Percentiles rank a stretch among this genome's conserved stretches.
phyloP scores from a whole-genome alignment of 1,140 invertebrate genomes.

The Euglossa dilemma region DNA sequence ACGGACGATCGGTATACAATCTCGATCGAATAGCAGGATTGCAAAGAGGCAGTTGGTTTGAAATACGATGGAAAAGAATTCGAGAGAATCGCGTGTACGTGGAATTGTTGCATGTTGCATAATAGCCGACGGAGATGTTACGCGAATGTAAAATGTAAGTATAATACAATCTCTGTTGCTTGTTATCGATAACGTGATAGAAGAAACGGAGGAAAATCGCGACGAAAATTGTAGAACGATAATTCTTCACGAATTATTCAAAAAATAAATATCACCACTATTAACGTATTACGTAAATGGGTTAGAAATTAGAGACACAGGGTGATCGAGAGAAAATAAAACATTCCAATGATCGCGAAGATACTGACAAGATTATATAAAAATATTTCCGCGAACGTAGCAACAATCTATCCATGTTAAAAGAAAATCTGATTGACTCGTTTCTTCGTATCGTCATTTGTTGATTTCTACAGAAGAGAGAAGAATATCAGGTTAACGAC shows the following conservation, averaged over 20 bases:
- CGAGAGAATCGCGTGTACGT: neutral
- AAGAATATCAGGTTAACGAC: neutral
- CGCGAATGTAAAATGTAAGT: neutral
- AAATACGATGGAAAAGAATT: neutral
- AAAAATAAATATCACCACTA: no score
- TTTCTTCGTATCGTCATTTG: no score
- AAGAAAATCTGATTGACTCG: no score
- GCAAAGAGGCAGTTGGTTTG: neutral
- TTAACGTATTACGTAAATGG: no score
- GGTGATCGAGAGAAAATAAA: no score
- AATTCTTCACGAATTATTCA: neutral
- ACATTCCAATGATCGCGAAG: no score
- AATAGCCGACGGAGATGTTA: neutral
- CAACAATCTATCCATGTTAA: no score
- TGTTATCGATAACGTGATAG: neutral
- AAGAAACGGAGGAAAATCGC: neutral
- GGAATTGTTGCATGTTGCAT: neutral
- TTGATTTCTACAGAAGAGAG: neutral
- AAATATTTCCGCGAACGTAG: no score
- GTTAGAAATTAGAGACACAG: no score
- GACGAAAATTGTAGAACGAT: neutral
- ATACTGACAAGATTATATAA: no score
- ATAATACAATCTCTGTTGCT: constrained; percentile 8
- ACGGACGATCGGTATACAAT: constrained; percentile 1
- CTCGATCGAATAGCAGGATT: neutral